Base-by-base conservation (phyloP, 2,888 invertebrate genomes). In the Drosophila helvetica region DNA sequence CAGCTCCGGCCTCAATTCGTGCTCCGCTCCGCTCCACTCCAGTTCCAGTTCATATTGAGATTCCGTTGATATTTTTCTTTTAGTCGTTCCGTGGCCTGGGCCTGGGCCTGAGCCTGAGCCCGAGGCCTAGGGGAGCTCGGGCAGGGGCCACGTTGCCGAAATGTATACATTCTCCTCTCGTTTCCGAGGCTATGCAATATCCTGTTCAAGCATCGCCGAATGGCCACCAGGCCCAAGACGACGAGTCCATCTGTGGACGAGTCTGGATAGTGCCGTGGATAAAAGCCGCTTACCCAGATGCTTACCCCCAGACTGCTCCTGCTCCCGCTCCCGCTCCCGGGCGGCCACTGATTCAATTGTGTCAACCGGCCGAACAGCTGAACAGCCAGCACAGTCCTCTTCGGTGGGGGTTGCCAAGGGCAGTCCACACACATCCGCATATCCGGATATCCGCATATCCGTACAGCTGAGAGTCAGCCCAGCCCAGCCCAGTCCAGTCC, bases 111-210 rank as follows among this genome's bases (percentile, higher is more conserved):
- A 19, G 19, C 22, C 22, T 22, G 22, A 22, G 22, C 22, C 5
- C 22, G 22, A 22, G 22, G 22, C 22, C 22, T 22, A 22, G 27
- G 4, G 12, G n/a, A n/a, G n/a, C n/a, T n/a, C n/a, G n/a, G 52
- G 5, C 19, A 15, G 18, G 53, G 52, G 17, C 22, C 45, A 19
- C 6, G 47, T 30, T 4, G 45, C 50, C 8, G 47, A 50, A 61
- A 42, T 48, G 9, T 57, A 43, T 52, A 38, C 19, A n/a, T 2
- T 61, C 17, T n/a, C 25, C 25, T 17, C 8, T 53, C 25, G 38
- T 38, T 25, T 30, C 27, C 30, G 59, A 48, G 64, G 66, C 59
- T 60, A 70, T 74, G 67, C 58, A 71, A 81, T 75, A 78, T 78
- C 74, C 81, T 72, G 78, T 74, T 69, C 51, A 65, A 72, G 53